Percentiles rank a stretch among this genome's conserved stretches.
These are phyloP conservation scores for Hypomesus transpacificus DNA, from an alignment of 2,113 vertebrate species.

Conservation along the genomic window DNA sequence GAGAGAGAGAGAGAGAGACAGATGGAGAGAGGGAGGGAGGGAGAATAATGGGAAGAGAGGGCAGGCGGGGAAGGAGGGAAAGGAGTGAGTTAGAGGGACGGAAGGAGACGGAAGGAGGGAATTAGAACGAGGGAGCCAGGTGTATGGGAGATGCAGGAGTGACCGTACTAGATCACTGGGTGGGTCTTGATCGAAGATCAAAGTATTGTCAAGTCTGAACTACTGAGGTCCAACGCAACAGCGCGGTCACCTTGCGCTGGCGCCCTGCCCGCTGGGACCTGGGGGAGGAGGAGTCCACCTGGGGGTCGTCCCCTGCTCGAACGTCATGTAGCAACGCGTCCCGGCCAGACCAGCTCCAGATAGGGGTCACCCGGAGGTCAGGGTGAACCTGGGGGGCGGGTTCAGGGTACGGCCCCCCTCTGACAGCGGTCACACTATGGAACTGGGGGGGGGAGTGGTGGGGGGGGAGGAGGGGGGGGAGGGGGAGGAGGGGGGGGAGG, in stretches of 20 bases:
- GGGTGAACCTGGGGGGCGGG: conserved; percentile 29
- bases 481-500: neutral
- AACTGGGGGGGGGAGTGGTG: conserved; percentile 39
- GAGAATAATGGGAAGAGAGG: neutral
- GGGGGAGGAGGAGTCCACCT: conserved; percentile 4
- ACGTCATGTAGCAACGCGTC: conserved; percentile 36
- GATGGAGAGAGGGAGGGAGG: no score
- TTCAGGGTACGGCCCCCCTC: conserved; percentile 34
- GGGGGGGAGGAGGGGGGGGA: neutral
- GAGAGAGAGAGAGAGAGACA: no score
- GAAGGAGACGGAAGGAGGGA: no score
- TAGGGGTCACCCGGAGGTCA: conserved; percentile 30
- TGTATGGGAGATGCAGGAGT: no score
- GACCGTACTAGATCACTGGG: no score
- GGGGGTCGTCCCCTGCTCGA: conserved; percentile 38
- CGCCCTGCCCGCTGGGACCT: neutral
- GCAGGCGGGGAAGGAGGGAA: neutral
- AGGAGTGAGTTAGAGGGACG: neutral
- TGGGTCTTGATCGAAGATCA: no score
- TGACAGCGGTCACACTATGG: conserved; percentile 61
- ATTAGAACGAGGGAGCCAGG: no score
- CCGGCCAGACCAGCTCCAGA: conserved; percentile 39
- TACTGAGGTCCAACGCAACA: no score
- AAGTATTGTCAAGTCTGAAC: neutral
- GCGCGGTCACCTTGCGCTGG: conserved; percentile 44